phyloP scores from a whole-genome alignment of 2,888 invertebrate species.

The Celastrina argiolus region DNA sequence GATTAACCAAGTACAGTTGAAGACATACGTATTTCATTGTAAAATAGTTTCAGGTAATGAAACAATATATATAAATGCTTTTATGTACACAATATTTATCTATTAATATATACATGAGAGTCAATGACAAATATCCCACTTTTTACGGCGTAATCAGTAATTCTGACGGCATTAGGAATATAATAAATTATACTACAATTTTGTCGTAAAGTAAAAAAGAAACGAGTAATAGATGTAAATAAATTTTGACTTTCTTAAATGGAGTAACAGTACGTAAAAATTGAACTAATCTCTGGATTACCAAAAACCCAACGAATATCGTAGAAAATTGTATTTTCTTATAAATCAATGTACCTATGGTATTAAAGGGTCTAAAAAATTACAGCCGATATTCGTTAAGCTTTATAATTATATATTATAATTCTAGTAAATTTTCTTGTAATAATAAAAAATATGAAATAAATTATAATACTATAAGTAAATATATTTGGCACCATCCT shows the following conservation, averaged over 20 bases:
- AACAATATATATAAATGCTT: neutral
- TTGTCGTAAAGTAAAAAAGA: neutral
- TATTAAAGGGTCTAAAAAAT: neutral
- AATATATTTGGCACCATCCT: conserved; percentile 5
- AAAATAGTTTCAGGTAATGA: neutral
- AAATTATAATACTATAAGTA: neutral
- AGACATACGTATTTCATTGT: neutral
- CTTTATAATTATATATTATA: neutral
- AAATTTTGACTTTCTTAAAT: neutral
- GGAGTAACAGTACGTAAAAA: neutral
- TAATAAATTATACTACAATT: neutral
- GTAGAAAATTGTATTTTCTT: neutral
- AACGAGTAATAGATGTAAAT: neutral
- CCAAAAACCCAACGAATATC: neutral
- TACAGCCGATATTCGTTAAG: neutral
- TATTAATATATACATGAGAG: neutral
- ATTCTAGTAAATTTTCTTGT: neutral
- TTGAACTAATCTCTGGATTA: neutral
- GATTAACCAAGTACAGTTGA: neutral
- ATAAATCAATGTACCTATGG: neutral
- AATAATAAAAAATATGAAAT: neutral
- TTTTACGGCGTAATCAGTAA: neutral
- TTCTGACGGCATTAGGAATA: too few species aligned
- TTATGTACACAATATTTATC: neutral
- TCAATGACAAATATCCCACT: neutral